phyloP scores from a whole-genome alignment of 1,140 invertebrate species.

The Metaphire vulgaris region DNA sequence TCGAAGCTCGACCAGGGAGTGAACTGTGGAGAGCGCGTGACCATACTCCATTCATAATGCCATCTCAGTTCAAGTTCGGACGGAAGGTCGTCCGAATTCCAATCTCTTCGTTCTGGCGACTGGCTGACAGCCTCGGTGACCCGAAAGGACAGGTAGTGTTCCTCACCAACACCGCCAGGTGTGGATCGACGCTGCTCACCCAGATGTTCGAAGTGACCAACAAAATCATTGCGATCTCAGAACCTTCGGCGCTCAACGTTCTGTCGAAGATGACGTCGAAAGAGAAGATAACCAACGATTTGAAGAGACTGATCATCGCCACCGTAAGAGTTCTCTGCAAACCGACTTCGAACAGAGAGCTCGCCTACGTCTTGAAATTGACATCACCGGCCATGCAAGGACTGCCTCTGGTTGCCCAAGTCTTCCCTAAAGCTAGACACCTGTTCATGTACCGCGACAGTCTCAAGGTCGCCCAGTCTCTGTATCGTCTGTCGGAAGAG shows the following conservation, averaged over 20 bases:
- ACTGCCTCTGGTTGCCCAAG: background rate
- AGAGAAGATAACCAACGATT: background rate
- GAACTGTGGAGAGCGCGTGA: background rate
- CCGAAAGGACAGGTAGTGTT: slow-evolving; percentile 22
- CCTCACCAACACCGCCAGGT: slow-evolving; percentile 22
- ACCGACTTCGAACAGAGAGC: slow-evolving; percentile 11
- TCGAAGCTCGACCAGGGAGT: background rate
- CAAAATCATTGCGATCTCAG: slow-evolving; percentile 9
- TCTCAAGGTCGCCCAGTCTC: slow-evolving; percentile 13
- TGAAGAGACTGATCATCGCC: background rate
- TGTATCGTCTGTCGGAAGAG: slow-evolving; percentile 7
- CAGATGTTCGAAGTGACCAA: slow-evolving; percentile 24
- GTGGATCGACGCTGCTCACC: slow-evolving; percentile 21
- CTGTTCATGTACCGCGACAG: slow-evolving; percentile 23
- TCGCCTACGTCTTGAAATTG: slow-evolving; percentile 7
- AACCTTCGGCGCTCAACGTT: slow-evolving; percentile 5
- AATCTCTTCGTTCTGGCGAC: background rate
- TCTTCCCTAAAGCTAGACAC: slow-evolving; percentile 8
- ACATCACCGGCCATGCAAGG: background rate
- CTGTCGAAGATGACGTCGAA: background rate
- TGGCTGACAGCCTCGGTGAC: slow-evolving; percentile 24
- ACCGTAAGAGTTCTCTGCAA: slow-evolving; percentile 21
- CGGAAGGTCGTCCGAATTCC: slow-evolving; percentile 1
- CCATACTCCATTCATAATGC: background rate
- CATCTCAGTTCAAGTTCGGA: slow-evolving; percentile 5